Evolutionary conservation across 2,888 invertebrate species (phyloP).

Genomic region (Neoscelio sp.): DNA sequence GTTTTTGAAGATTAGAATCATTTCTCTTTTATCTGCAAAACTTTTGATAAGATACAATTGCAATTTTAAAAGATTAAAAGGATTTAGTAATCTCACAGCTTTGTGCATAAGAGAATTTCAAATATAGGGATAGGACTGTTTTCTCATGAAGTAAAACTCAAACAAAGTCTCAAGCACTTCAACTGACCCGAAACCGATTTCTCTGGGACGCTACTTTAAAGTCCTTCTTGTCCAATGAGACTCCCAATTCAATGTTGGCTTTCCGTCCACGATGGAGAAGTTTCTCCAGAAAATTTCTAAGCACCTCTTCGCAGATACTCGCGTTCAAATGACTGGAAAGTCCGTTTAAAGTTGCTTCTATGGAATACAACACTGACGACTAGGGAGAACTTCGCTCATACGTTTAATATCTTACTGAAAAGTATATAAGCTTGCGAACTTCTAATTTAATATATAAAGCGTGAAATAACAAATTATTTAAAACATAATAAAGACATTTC

Average conservation of each 20-base stretch:
- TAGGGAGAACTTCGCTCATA: slow-evolving; percentile 27
- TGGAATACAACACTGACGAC: slow-evolving; percentile 14
- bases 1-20: background rate
- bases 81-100: slow-evolving; percentile 40
- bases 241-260: slow-evolving; percentile 54
- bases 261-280: slow-evolving; percentile 46
- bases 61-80: slow-evolving; percentile 35
- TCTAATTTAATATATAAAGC: slow-evolving; percentile 19
- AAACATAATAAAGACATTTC: background rate
- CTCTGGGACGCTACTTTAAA: slow-evolving; percentile 56
- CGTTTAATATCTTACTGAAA: slow-evolving; percentile 24
- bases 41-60: slow-evolving; percentile 11
- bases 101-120: slow-evolving; percentile 47
- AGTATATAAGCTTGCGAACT: slow-evolving; percentile 8
- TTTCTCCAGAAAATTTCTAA: slow-evolving; percentile 58
- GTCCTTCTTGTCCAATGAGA: slow-evolving; percentile 54
- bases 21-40: background rate
- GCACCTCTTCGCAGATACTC: slow-evolving; percentile 59
- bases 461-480: slow-evolving; percentile 5
- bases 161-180: slow-evolving; percentile 55
- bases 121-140: slow-evolving; percentile 50
- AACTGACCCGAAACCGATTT: slow-evolving; percentile 61
- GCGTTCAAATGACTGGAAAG: slow-evolving; percentile 52
- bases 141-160: slow-evolving; percentile 59
- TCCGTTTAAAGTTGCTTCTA: slow-evolving; percentile 53